Conservation (phyloP, 2,797 vertebrate species). For the Sebastes aleutianus region DNA sequence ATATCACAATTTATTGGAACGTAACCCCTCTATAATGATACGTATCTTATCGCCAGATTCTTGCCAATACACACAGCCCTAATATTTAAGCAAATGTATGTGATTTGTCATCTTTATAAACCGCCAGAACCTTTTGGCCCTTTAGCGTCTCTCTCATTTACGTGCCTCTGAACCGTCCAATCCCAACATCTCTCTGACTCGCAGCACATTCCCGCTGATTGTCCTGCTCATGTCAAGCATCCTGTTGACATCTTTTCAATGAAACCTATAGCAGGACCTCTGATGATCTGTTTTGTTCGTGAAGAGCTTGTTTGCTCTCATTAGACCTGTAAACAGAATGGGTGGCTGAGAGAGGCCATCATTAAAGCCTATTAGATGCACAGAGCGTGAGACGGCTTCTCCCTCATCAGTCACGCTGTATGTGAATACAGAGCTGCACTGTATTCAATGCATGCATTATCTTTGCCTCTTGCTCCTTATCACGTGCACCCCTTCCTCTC, state of each 20-base stretch:
- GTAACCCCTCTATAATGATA: no score
- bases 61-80: no score
- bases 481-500: not conserved
- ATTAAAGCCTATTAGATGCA: slow-evolving; percentile 67
- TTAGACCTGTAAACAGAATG: slow-evolving; percentile 55
- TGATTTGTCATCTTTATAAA: not conserved
- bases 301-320: slow-evolving; percentile 42
- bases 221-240: slow-evolving; percentile 32
- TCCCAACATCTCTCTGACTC: not conserved
- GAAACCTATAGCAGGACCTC: slow-evolving; percentile 23
- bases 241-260: slow-evolving; percentile 46
- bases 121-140: not conserved
- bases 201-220: slow-evolving; percentile 42
- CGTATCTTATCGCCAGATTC: no score
- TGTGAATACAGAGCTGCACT: slow-evolving; percentile 47
- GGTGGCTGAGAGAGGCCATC: slow-evolving; percentile 36
- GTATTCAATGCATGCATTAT: slow-evolving; percentile 30
- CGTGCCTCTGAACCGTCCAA: not conserved
- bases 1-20: no score
- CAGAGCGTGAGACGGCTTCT: slow-evolving; percentile 50
- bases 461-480: not conserved
- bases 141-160: not conserved
- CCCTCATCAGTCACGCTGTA: slow-evolving; percentile 36
- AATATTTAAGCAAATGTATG: not conserved
- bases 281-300: slow-evolving; percentile 13